Base-by-base conservation (phyloP, 2,113 vertebrate species). In the Nymphicus hollandicus region DNA sequence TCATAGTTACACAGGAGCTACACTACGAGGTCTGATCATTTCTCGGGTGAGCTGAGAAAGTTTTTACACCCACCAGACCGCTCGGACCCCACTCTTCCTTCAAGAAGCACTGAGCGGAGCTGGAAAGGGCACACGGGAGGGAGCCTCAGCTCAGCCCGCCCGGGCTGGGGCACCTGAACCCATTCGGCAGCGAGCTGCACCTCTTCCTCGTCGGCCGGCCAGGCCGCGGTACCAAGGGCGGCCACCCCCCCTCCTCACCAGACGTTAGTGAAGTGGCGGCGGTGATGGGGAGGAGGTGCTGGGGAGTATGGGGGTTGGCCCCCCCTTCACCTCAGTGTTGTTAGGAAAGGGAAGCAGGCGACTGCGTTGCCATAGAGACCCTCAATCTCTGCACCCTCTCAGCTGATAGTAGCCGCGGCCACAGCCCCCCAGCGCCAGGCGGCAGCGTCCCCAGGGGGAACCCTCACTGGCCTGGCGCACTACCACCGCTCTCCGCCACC, bases 1-100 rank as follows among this genome's bases (percentile, higher is more conserved):
- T 52, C 1, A 0, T 1, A 41, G 33, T 16, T 15, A 43, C 35
- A 15, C 0, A 0, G 0, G 3, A 71, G 18, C 29, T 29, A 35
- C 66, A 60, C 5, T 33, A 24, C 5, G 3, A 25, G 12, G 23
- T 11, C 15, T 8, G 49, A 55, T 9, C 10, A 2, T 6, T 41
- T 41, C 47, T 46, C 31, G 20, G 25, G 13, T 5, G 52, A 43
- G 19, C 7, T 17, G 53, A 55, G 31, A 3, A 37, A 69, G 58
- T 24, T 17, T 47, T 55, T 15, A 33, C 7, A 29, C 8, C n/a
- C 69, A 28, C 17, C n/a, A 10, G 35, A 12, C 16, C 6, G 9
- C 9, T 9, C 3, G 4, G 31, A 17, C 25, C 60, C 35, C 0
- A 0, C 13, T 4, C 5, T 35, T 28, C 27, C 41, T 47, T 41